Evolutionary conservation across 2,797 vertebrate genomes (phyloP), one percentile per base, ranked within the genome.

Genomic region (Enteromius unitaeniatus): DNA sequence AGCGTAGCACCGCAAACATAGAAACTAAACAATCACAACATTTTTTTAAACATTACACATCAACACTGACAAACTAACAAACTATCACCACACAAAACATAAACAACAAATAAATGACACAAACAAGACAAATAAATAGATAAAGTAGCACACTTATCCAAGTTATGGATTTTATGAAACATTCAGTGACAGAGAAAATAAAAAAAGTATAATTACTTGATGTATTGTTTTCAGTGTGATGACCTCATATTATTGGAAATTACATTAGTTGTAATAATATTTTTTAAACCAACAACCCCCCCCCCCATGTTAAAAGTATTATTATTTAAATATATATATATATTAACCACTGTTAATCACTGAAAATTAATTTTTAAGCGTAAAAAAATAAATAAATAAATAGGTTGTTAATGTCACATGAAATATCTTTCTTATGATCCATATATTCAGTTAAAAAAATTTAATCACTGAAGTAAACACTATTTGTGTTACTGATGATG

Each of bases 101-200:
- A 0, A 53, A 7, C 64, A 76, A 82, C 81, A 83, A 67, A 76
- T 53, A 55, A 55, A 82, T 64, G 10, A 82, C 49, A 49, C 65
- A 42, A 45, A 80, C 7, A 49, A 64, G 45, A 75, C 42, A 65
- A 4, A 82, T 31, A n/a, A n/a, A n/a, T n/a, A n/a, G n/a, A n/a
- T n/a, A 75, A 21, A 53, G 19, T 3, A 45, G 23, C 45, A 83
- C 19, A 23, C 49, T 49, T 19, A 73, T 21, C 55, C 6, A 28
- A 58, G 58, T 47, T 23, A n/a, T 31, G 2, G 5, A 69, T 80
- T 60, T 62, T 10, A 21, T 19, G 5, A 0, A 73, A 81, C n/a
- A 42, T 51, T 55, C n/a, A 6, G 34, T 15, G 42, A 23, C 23
- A 49, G 3, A 80, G n/a, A 49, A 78, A 49, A 53, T 65, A n/a